Evolutionary conservation across 2,888 invertebrate genomes (phyloP), one percentile per base, ranked within the genome.

Genomic region (Gasteruption jaculator): DNA sequence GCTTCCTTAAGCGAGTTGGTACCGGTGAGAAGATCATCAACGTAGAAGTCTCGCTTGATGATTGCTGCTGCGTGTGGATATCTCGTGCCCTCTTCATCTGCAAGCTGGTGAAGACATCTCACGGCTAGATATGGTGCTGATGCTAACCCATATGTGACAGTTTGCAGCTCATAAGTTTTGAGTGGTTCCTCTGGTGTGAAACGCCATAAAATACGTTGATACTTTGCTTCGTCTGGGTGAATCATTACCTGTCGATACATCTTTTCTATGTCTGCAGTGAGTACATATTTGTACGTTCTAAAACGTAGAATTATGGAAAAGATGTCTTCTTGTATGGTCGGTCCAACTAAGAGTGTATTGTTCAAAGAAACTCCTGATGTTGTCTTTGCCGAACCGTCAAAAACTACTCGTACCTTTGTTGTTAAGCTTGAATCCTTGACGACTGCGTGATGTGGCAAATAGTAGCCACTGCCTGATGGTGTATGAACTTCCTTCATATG

Each of bases 351-450:
- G 5, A 47, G 16, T 15, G 29, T n/a, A 20, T 47, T 39, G 11
- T 47, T 44, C 4, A 47, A 32, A 1, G 47, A 45, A 4, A 25
- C 21, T 21, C 43, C 43, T n/a, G n/a, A n/a, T n/a, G n/a, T n/a
- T n/a, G n/a, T n/a, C n/a, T n/a, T n/a, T n/a, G n/a, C n/a, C n/a
- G n/a, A n/a, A n/a, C n/a, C n/a, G n/a, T n/a, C n/a, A n/a, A n/a
- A n/a, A n/a, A n/a, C n/a, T n/a, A n/a, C n/a, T n/a, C n/a, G n/a
- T n/a, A n/a, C n/a, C n/a, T n/a, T n/a, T n/a, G n/a, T n/a, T n/a
- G n/a, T n/a, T n/a, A 14, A 18, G 18, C 42, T 42, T 5, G n/a
- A n/a, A 8, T 22, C 25, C 8, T 37, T 38, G 1, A 16, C 1
- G n/a, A 42, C 26, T 8, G 38, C 31, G 21, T 42, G 37, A 14